A percentile compares a stretch with the other conserved stretches of the same genome.
These are phyloP conservation scores for Clamator glandarius DNA, from an alignment of 2,797 vertebrate species.

Conservation along the genomic window DNA sequence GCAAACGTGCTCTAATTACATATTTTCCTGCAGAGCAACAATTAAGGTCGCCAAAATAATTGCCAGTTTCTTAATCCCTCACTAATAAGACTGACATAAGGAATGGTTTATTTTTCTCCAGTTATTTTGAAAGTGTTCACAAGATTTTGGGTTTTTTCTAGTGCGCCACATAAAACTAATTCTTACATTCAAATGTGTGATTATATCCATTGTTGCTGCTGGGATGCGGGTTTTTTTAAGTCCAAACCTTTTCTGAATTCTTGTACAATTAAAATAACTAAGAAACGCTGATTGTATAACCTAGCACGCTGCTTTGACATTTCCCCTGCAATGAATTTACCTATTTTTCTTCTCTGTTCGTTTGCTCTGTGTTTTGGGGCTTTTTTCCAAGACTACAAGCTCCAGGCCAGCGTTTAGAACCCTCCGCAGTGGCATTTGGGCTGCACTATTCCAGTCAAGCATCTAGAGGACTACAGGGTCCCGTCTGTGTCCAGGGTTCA, in stretches of 20 bases:
- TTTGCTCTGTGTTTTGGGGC: neutral
- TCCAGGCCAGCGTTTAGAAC: neutral
- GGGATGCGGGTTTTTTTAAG: constrained; percentile 2
- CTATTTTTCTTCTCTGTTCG: constrained; percentile 32
- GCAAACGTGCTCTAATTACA: constrained; percentile 95
- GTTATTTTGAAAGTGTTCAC: constrained; percentile 81
- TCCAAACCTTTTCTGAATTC: constrained; percentile 66
- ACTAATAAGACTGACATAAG: constrained; percentile 86
- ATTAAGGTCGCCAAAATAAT: constrained; percentile 98
- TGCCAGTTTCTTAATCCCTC: constrained; percentile 90
- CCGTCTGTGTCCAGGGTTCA: neutral
- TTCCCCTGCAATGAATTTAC: constrained; percentile 53
- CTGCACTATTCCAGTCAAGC: neutral
- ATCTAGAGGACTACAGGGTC: neutral
- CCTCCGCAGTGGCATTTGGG: neutral
- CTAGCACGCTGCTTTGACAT: constrained; percentile 61
- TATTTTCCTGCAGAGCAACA: constrained; percentile 93
- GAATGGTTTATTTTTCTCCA: constrained; percentile 79
- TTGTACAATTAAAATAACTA: constrained; percentile 70
- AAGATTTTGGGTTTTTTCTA: constrained; percentile 77
- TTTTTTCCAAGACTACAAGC: neutral
- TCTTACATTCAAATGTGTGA: constrained; percentile 76
- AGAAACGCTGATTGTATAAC: constrained; percentile 68
- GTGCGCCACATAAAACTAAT: constrained; percentile 75
- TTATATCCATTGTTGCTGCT: constrained; percentile 74